Evolutionary conservation across 2,888 invertebrate genomes (phyloP), one percentile per base, ranked within the genome.

Genomic region (Cosmopolites sordidus): DNA sequence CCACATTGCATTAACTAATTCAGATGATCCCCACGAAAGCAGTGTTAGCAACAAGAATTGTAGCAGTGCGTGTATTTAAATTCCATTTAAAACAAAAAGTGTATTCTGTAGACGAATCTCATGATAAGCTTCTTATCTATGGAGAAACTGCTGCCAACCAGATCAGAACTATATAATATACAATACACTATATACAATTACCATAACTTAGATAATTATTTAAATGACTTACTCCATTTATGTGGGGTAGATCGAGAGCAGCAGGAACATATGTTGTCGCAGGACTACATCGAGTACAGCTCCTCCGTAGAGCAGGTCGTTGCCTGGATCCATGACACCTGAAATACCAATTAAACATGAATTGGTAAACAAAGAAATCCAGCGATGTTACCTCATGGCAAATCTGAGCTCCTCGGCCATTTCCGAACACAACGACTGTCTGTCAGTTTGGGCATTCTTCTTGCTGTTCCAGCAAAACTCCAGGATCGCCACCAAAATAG

Each of bases 401-500:
- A 94, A 94, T 22, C 92, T 79, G 54, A 96, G 75, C 76, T 96
- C 95, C 76, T 94, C 86, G 1, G 83, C 91, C 91, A 96, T 93
- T 77, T 96, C 95, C 38, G 92, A 88, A 74, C 95, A 96, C 46
- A 96, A 76, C 1, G 93, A 92, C 78, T 93, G 90, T 71, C 83
- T 74, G 57, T 89, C 90, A 12, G 88, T 86, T 69, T 87, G 86
- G 0, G 90, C 85, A 67, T 90, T 90, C 72, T 90, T 92, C 74
- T 86, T 89, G 0, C 92, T 91, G 71, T 94, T 92, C 90, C 92
- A 93, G 66, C 92, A 92, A 72, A 97, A 96, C 71, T 97, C 95
- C 64, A 94, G 76, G 54, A 97, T 89, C 6, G 95, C 95, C 2
- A 95, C 92, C 48, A 96, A 79, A 56, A 96, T 89, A 0, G 96